These are phyloP conservation scores for Porites cylindrica DNA, from an alignment of 92 coral and sea anemone genomes.

Conservation along the genomic window DNA sequence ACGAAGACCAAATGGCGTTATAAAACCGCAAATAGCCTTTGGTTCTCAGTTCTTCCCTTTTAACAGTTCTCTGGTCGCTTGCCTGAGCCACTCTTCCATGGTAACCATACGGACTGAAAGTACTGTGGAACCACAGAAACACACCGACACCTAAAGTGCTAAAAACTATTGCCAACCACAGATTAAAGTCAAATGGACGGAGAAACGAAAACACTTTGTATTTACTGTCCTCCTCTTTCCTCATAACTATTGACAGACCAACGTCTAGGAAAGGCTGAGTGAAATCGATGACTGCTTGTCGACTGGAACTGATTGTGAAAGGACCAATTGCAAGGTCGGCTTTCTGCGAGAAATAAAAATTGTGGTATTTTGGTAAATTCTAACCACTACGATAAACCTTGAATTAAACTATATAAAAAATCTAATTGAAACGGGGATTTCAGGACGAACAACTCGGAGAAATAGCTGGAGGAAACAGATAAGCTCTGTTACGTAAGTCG, in stretches of 20 bases:
- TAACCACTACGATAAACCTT: not conserved
- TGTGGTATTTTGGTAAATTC: not conserved
- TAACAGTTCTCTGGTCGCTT: conserved; percentile 28
- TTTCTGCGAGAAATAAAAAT: conserved; percentile 49
- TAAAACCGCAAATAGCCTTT: conserved; percentile 58
- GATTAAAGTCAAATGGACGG: conserved; percentile 74
- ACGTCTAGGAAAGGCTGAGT: conserved; percentile 82
- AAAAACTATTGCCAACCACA: conserved; percentile 78
- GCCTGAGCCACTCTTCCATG: conserved; percentile 79
- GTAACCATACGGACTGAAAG: conserved; percentile 80
- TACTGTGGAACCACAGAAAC: conserved; percentile 71
- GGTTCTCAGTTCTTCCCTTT: conserved; percentile 43
- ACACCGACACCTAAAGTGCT: conserved; percentile 75
- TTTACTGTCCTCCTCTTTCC: conserved; percentile 59
- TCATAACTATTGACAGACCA: conserved; percentile 77
- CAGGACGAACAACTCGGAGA: not conserved
- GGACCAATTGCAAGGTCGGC: conserved; percentile 82
- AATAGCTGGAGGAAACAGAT: no score
- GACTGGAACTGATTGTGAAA: conserved; percentile 74
- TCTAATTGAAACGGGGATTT: not conserved
- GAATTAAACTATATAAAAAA: no score
- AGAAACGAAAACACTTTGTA: conserved; percentile 78
- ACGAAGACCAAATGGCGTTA: conserved; percentile 81
- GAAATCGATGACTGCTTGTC: conserved; percentile 78
- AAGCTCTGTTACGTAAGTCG: no score